Percentiles rank a stretch among this genome's conserved stretches.
Conservation (phyloP, 2,113 vertebrate species). For the Centrocercus urophasianus region DNA sequence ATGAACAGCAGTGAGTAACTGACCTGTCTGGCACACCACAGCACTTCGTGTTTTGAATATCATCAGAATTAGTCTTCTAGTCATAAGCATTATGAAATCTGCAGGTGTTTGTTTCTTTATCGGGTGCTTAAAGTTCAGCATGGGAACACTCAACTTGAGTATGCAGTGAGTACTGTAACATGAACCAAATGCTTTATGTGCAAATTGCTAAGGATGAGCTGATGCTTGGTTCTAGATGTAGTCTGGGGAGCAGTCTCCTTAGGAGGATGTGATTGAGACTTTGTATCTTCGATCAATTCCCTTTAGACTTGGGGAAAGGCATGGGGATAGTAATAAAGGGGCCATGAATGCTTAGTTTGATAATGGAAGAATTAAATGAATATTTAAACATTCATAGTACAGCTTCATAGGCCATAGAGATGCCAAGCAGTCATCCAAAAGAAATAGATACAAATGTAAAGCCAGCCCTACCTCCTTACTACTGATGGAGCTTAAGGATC, state of each 20-base stretch:
- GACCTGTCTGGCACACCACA: background rate
- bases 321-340: background rate
- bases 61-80: background rate
- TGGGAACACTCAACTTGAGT: background rate
- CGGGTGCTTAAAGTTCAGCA: background rate
- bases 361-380: background rate
- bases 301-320: background rate
- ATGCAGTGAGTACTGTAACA: background rate
- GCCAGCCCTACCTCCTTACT: too few species aligned
- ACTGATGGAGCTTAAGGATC: background rate
- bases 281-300: background rate
- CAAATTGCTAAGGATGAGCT: background rate
- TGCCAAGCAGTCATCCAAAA: background rate
- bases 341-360: background rate
- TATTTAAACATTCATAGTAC: conserved; percentile 15
- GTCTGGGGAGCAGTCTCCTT: background rate
- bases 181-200: background rate
- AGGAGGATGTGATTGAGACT: background rate
- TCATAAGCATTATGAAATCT: background rate
- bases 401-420: background rate
- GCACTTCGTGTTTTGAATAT: background rate
- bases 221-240: background rate
- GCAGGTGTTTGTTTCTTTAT: background rate
- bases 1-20: background rate
- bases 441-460: conserved; percentile 1